phyloP scores from a whole-genome alignment of 2,888 invertebrate species.

The Cryptus armator region DNA sequence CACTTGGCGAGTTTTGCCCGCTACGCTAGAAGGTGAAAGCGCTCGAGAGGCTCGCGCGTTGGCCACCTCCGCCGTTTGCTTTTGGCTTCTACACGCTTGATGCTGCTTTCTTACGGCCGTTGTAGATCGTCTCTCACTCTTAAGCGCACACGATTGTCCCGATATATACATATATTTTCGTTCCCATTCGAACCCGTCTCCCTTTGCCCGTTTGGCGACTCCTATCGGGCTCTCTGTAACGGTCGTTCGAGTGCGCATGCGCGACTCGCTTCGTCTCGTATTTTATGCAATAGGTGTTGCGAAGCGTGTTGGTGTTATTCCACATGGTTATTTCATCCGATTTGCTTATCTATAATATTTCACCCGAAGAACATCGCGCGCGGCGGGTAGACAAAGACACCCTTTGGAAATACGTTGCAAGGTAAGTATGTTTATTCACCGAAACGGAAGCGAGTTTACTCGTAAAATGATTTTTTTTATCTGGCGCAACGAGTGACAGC shows the following conservation, averaged over 20 bases:
- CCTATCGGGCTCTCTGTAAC: too few species aligned
- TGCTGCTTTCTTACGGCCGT: conserved; percentile 30
- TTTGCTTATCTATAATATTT: conserved; percentile 9
- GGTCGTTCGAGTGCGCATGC: not conserved
- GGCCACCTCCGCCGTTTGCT: conserved; percentile 51
- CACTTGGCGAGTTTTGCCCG: conserved; percentile 69
- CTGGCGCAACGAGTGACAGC: not conserved
- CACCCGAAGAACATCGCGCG: not conserved
- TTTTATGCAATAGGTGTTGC: conserved; percentile 45
- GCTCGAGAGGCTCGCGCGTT: conserved; percentile 70
- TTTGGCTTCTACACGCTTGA: conserved; percentile 52
- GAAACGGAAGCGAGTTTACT: conserved; percentile 35
- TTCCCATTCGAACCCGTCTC: not conserved
- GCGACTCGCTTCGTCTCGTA: not conserved
- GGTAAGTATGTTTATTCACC: not conserved
- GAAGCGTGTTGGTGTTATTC: conserved; percentile 27
- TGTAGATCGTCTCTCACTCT: not conserved
- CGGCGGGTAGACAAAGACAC: not conserved
- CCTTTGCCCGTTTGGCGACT: not conserved
- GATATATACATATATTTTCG: not conserved
- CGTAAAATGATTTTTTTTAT: conserved; percentile 32
- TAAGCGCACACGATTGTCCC: not conserved
- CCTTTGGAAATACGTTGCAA: too few species aligned
- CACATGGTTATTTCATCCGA: conserved; percentile 29
- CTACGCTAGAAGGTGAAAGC: conserved; percentile 83